Evolutionary conservation across 2,797 vertebrate genomes (phyloP), one percentile per base, ranked within the genome.

Genomic region (Acanthopagrus latus): DNA sequence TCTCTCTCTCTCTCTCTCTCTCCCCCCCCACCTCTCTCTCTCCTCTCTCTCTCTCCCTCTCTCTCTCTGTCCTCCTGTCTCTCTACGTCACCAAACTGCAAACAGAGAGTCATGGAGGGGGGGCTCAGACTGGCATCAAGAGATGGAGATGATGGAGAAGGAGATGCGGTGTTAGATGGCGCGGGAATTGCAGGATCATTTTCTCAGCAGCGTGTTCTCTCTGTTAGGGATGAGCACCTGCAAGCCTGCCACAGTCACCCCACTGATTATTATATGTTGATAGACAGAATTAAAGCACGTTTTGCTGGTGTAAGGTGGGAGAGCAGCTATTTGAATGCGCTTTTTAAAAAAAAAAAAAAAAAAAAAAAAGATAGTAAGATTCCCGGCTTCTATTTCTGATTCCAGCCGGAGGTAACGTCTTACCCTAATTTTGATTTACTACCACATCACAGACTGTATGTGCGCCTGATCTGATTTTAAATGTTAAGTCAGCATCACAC

Each of bases 31-130:
- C 47, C 25, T 84, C 89, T 80, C 60, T 78, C 84, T 76, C 81
- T 46, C 51, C 43, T 14, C 16, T 7, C 55, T 11, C 27, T 18
- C 29, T 13, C 38, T 21, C 87, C 44, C 73, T 17, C 58, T 58
- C 83, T 57, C 80, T 72, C 81, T 74, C 86, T 85, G 69, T 86
- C 84, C 68, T 87, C 88, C 87, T 91, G 85, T 87, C 86, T 91
- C 80, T 88, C 86, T 93, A 93, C 93, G 93, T 95, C 96, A 93
- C 93, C 84, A 81, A 94, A 91, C 93, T 92, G 93, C 92, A 92
- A 92, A 88, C 89, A 93, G 81, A 92, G 85, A 91, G 88, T 88
- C 88, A 79, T 69, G 81, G 86, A 80, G 84, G 79, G 57, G 46
- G 63, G 57, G 29, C 67, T 88, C 83, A 84, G 85, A 76, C 86